These are phyloP conservation scores for Punctoribates punctum DNA, from an alignment of 2,888 invertebrate species.

Conservation along the genomic window DNA sequence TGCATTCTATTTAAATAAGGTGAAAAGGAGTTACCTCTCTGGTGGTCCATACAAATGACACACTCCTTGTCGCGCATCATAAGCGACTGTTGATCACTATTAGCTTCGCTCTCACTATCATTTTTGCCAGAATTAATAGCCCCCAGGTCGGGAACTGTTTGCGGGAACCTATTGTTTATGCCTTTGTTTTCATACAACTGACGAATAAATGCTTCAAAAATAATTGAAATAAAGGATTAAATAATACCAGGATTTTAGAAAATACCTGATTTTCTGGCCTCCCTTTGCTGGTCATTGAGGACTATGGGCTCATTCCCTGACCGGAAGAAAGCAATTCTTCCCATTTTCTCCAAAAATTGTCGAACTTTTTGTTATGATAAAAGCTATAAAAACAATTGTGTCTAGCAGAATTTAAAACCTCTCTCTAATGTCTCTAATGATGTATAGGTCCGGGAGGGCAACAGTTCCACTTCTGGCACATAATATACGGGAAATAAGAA, in stretches of 20 bases:
- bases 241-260: no score
- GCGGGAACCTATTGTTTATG: constrained; percentile 41
- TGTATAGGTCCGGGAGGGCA: constrained; percentile 50
- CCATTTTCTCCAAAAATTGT: constrained; percentile 55
- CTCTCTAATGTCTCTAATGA: constrained; percentile 52
- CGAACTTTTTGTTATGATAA: constrained; percentile 50
- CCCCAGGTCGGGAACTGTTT: constrained; percentile 43
- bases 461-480: constrained; percentile 54
- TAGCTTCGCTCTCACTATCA: constrained; percentile 35
- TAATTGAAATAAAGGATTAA: neutral
- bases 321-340: constrained; percentile 56
- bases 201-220: constrained; percentile 39
- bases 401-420: no score
- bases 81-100: constrained; percentile 40
- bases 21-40: no score
- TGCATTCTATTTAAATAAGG: no score
- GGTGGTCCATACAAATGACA: constrained; percentile 56
- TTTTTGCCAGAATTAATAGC: constrained; percentile 31
- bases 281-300: constrained; percentile 55
- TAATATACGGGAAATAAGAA: constrained; percentile 57
- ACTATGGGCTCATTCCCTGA: constrained; percentile 55
- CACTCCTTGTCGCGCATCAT: constrained; percentile 53
- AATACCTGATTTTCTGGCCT: constrained; percentile 53
- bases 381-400: no score
- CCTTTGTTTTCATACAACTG: constrained; percentile 42